Conservation (phyloP, 2,888 invertebrate species). For the Leptinotarsa tumamoca region DNA sequence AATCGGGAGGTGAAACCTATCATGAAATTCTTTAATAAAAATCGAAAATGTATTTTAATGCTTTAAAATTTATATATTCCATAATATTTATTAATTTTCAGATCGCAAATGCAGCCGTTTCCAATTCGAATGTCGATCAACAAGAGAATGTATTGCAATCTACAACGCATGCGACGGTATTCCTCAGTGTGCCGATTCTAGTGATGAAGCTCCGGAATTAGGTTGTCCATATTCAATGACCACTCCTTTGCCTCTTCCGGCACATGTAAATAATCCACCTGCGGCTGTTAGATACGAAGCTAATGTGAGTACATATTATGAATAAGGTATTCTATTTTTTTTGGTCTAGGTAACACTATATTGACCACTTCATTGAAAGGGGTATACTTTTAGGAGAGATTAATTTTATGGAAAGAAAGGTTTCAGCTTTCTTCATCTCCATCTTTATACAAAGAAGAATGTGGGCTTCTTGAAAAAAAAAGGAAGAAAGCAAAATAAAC, state of each 20-base stretch:
- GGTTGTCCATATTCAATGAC: conserved; percentile 74
- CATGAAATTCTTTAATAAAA: no score
- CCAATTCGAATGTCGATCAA: conserved; percentile 88
- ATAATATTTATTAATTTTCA: conserved; percentile 44
- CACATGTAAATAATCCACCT: conserved; percentile 36
- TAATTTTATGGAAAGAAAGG: no score
- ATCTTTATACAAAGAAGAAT: no score
- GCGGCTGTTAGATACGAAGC: conserved; percentile 46
- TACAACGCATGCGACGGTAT: conserved; percentile 97
- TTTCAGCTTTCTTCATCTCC: no score
- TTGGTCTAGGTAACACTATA: no score
- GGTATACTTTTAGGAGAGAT: no score
- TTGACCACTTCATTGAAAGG: no score
- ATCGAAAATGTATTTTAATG: no score
- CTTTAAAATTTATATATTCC: not conserved
- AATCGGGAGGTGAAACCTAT: no score
- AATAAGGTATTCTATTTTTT: no score
- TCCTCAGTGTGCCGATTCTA: conserved; percentile 90
- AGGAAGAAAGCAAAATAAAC: no score
- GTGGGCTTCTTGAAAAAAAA: no score
- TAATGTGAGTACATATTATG: conserved; percentile 48
- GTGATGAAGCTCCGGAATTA: conserved; percentile 90
- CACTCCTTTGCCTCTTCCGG: conserved; percentile 58
- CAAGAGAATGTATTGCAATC: conserved; percentile 92
- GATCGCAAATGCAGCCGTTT: conserved; percentile 80